phyloP scores from a whole-genome alignment of 2,797 vertebrate species.

The Synaphobranchus kaupii region DNA sequence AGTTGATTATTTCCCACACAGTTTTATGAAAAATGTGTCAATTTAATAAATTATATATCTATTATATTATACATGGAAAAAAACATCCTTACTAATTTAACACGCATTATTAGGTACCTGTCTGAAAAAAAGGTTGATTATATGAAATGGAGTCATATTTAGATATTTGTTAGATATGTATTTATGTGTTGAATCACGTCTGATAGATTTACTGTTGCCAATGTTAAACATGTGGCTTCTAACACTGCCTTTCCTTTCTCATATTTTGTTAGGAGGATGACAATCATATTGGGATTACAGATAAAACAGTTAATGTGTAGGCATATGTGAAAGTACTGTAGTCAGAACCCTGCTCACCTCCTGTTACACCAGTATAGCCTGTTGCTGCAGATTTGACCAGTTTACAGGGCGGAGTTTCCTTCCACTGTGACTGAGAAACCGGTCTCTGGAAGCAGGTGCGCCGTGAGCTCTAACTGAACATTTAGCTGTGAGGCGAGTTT shows the following conservation, averaged over 20 bases:
- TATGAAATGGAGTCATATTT: too few relatives aligned
- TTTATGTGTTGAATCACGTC: too few relatives aligned
- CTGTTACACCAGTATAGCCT: not conserved
- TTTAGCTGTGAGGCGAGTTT: not conserved
- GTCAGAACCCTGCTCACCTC: not conserved
- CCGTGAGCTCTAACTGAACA: too few relatives aligned
- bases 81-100: too few relatives aligned
- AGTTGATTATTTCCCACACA: not conserved
- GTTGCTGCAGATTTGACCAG: not conserved
- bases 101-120: too few relatives aligned
- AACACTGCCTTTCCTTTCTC: not conserved
- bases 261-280: not conserved
- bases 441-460: not conserved
- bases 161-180: too few relatives aligned
- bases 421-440: not conserved
- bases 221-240: not conserved
- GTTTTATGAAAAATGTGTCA: not conserved
- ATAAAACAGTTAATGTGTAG: not conserved
- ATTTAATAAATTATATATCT: too few relatives aligned
- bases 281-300: not conserved
- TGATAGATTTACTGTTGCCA: too few relatives aligned
- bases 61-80: too few relatives aligned
- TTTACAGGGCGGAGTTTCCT: constrained; percentile 3
- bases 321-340: not conserved
- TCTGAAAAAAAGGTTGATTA: too few relatives aligned